Evolutionary conservation across 2,797 vertebrate species (phyloP).

Genomic region (Myioborus melanocephalus): DNA sequence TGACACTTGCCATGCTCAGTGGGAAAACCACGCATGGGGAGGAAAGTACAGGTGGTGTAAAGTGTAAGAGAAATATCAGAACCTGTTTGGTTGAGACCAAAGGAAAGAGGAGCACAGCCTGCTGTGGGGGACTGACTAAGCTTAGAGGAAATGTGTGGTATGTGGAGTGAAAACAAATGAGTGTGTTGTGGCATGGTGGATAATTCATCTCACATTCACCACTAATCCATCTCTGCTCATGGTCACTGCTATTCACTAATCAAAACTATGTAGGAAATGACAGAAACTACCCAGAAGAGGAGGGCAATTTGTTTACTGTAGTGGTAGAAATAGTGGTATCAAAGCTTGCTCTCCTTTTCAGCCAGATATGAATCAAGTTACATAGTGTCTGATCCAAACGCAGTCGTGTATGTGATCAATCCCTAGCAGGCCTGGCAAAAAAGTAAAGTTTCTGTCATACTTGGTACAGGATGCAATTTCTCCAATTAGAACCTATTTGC

Average conservation of each 20-base stretch:
- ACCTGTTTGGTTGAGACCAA: background rate
- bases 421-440: slow-evolving; percentile 12
- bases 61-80: background rate
- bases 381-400: background rate
- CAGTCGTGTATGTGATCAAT: background rate
- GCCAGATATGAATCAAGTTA: background rate
- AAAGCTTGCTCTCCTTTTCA: slow-evolving; percentile 32
- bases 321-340: slow-evolving; percentile 59
- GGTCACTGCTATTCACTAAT: slow-evolving; percentile 3
- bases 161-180: background rate
- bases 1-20: background rate
- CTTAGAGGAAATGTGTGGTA: background rate
- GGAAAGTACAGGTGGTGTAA: background rate
- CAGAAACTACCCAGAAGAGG: background rate
- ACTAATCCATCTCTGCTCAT: background rate
- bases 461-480: background rate
- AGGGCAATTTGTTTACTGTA: slow-evolving; percentile 36
- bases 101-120: background rate
- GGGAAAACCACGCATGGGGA: background rate
- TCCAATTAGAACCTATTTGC: slow-evolving; percentile 37
- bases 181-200: background rate
- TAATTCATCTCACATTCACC: background rate
- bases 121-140: background rate
- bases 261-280: background rate
- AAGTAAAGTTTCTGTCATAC: background rate